Conservation (phyloP, 2,888 invertebrate species). For the Peribatodes rhomboidaria region DNA sequence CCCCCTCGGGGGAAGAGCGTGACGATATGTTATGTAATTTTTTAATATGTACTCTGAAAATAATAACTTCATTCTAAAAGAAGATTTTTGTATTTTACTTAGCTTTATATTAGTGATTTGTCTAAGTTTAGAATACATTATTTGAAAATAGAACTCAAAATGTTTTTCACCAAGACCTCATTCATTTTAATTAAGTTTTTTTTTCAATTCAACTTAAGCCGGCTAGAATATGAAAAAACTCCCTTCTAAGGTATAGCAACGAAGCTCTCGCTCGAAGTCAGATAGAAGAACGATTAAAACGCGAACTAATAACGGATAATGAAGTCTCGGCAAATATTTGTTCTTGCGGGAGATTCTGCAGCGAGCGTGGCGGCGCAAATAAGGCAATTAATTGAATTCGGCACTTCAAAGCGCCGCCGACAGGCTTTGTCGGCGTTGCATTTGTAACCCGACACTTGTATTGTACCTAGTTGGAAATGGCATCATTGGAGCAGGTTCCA, state of each 20-base stretch:
- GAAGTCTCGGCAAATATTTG: constrained; percentile 83
- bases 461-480: constrained; percentile 54
- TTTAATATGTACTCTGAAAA: no score
- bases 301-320: constrained; percentile 81
- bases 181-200: no score
- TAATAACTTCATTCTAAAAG: no score
- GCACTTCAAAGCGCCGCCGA: constrained; percentile 80
- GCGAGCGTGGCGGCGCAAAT: constrained; percentile 77
- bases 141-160: no score
- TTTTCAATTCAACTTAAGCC: no score
- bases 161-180: no score
- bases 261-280: constrained; percentile 34
- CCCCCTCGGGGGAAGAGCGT: no score
- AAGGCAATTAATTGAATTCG: constrained; percentile 86
- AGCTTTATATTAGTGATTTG: no score
- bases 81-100: no score
- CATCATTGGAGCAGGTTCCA: constrained; percentile 48
- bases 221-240: neutral
- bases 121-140: no score
- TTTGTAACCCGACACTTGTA: constrained; percentile 76
- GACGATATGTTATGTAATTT: no score
- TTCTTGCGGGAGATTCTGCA: constrained; percentile 80
- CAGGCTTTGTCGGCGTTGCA: constrained; percentile 79
- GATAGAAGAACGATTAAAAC: constrained; percentile 68
- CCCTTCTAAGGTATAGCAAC: neutral